Conservation (phyloP, 2,797 vertebrate species). For the Poeciliopsis presidionis region DNA sequence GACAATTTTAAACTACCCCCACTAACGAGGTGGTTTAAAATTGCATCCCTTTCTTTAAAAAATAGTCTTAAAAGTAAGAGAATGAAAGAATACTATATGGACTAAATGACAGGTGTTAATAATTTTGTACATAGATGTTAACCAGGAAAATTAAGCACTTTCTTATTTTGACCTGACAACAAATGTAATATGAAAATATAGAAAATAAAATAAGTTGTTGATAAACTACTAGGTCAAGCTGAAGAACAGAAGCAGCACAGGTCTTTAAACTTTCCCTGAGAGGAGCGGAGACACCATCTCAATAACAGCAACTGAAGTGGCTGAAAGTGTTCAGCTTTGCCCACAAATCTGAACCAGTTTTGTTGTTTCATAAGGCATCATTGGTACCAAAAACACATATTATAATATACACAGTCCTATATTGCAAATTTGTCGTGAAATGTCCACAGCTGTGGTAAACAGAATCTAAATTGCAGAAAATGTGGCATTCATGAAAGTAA, state of each 20-base stretch:
- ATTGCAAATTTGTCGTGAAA: not conserved
- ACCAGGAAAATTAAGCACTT: not conserved
- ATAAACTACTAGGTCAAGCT: not conserved
- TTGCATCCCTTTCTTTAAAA: not conserved
- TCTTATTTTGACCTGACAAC: not conserved
- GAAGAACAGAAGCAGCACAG: not conserved
- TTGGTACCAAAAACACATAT: not conserved
- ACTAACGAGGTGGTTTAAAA: not conserved
- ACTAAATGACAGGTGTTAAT: not conserved
- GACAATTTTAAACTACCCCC: conserved; percentile 33
- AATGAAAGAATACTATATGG: not conserved
- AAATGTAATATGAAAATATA: not conserved
- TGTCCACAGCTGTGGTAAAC: not conserved
- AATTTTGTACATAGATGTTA: not conserved
- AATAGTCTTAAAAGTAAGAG: not conserved
- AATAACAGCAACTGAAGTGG: not conserved
- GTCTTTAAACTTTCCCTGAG: not conserved
- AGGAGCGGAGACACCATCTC: not conserved
- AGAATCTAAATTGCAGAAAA: not conserved
- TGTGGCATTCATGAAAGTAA: not conserved
- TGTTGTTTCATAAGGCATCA: not conserved
- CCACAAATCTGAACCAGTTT: not conserved
- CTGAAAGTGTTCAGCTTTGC: not conserved
- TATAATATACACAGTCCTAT: not conserved
- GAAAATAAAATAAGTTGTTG: not conserved